These are phyloP conservation scores for Chorisops tibialis DNA, from an alignment of 2,888 invertebrate genomes.

Conservation along the genomic window DNA sequence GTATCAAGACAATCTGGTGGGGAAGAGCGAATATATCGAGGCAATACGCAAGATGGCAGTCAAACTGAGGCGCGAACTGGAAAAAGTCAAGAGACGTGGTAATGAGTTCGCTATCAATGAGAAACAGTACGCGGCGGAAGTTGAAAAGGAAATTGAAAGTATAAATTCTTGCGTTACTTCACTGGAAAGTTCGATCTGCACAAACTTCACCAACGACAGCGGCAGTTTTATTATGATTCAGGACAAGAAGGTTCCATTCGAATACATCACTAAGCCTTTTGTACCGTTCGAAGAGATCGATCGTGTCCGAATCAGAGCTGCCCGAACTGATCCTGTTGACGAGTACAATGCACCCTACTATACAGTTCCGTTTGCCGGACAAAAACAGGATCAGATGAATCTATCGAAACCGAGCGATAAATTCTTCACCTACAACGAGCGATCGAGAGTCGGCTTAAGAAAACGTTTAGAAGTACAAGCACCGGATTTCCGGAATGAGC, in stretches of 20 bases:
- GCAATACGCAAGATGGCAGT: neutral
- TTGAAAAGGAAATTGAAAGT: slow-evolving; percentile 46
- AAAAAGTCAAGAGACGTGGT: slow-evolving; percentile 22
- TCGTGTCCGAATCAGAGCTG: slow-evolving; percentile 43
- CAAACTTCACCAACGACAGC: slow-evolving; percentile 49
- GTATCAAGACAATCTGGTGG: neutral
- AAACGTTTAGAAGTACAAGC: slow-evolving; percentile 44
- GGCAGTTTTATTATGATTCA: slow-evolving; percentile 47
- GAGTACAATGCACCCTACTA: slow-evolving; percentile 45
- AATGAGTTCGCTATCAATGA: slow-evolving; percentile 39
- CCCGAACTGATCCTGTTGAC: slow-evolving; percentile 41
- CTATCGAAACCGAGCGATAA: slow-evolving; percentile 41
- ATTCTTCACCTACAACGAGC: slow-evolving; percentile 46
- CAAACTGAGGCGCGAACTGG: slow-evolving; percentile 30
- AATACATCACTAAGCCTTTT: slow-evolving; percentile 47
- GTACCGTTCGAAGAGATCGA: slow-evolving; percentile 49
- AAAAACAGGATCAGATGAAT: slow-evolving; percentile 42
- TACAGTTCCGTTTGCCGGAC: slow-evolving; percentile 46
- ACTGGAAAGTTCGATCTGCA: slow-evolving; percentile 47
- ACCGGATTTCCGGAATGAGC: slow-evolving; percentile 39
- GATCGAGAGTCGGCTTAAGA: slow-evolving; percentile 45
- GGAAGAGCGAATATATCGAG: slow-evolving; percentile 12
- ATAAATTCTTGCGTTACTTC: slow-evolving; percentile 48
- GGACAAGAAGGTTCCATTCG: slow-evolving; percentile 46
- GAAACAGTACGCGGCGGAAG: slow-evolving; percentile 39